Conservation (phyloP, 2,797 vertebrate genomes). For the Danio kyathit region DNA sequence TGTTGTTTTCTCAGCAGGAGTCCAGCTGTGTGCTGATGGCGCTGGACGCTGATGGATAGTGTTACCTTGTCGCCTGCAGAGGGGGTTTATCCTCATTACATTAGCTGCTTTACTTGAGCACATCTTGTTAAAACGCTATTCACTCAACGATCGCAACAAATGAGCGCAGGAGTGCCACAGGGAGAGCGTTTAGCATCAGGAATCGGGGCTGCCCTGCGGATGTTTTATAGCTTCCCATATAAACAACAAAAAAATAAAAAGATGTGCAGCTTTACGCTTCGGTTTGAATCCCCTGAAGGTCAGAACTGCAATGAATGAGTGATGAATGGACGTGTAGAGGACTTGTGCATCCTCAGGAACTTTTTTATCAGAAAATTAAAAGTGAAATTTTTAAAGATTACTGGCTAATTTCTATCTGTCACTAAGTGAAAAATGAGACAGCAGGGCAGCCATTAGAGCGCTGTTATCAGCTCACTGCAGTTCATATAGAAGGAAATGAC, state of each 20-base stretch:
- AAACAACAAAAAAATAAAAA: background rate
- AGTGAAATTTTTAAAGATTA: constrained; percentile 56
- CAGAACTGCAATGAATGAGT: background rate
- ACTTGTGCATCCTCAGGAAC: constrained; percentile 6
- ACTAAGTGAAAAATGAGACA: constrained; percentile 57
- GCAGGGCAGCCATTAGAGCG: constrained; percentile 48
- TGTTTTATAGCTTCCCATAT: background rate
- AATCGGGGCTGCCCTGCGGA: background rate
- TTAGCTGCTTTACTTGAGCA: constrained; percentile 39
- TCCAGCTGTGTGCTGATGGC: constrained; percentile 38
- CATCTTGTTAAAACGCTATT: constrained; percentile 28
- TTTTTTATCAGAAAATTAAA: constrained; percentile 55
- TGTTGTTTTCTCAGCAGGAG: constrained; percentile 39
- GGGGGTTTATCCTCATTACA: constrained; percentile 56
- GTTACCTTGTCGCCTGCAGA: constrained; percentile 56
- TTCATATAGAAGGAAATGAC: constrained; percentile 26
- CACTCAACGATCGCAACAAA: constrained; percentile 4
- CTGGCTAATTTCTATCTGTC: constrained; percentile 42
- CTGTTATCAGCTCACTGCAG: constrained; percentile 59
- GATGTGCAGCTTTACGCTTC: too few relatives aligned
- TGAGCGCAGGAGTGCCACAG: background rate
- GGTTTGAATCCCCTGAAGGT: background rate
- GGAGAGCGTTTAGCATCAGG: background rate
- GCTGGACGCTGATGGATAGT: constrained; percentile 47
- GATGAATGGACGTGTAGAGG: background rate